Evolutionary conservation across 2,888 invertebrate genomes (phyloP).

Genomic region (Folsomia candida): DNA sequence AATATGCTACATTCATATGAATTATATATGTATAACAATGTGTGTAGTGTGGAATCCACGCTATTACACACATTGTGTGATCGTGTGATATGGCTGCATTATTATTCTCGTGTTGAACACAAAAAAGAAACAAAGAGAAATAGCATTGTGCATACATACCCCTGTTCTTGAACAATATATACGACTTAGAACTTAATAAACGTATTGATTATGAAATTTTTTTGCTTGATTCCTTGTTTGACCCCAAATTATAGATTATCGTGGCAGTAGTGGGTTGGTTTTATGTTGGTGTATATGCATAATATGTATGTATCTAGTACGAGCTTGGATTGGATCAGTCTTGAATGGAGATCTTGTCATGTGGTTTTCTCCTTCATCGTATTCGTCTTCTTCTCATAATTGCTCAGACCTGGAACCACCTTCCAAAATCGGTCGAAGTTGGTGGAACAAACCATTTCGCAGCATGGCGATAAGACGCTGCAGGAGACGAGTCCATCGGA

Average conservation of each 20-base stretch:
- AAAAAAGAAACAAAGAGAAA: too few relatives aligned
- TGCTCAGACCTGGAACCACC: conserved; percentile 49
- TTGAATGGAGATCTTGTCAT: not conserved
- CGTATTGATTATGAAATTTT: not conserved
- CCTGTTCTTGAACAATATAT: too few relatives aligned
- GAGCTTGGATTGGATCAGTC: too few relatives aligned
- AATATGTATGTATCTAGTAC: too few relatives aligned
- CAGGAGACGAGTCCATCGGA: not conserved
- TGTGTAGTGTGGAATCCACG: too few relatives aligned
- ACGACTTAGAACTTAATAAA: not conserved
- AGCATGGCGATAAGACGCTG: conserved; percentile 37
- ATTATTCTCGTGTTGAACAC: too few relatives aligned
- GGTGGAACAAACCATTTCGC: conserved; percentile 45
- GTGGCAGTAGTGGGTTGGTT: not conserved
- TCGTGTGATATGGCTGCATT: too few relatives aligned
- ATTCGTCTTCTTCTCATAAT: not conserved
- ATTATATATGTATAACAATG: too few relatives aligned
- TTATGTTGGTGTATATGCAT: not conserved
- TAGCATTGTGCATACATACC: too few relatives aligned
- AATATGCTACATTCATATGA: too few relatives aligned
- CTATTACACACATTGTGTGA: too few relatives aligned
- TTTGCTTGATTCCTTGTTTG: not conserved
- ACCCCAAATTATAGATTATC: not conserved
- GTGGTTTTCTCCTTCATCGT: not conserved
- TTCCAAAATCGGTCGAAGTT: conserved; percentile 23